Base-by-base conservation (phyloP, 2,888 invertebrate genomes). In the Pheosia tremula region DNA sequence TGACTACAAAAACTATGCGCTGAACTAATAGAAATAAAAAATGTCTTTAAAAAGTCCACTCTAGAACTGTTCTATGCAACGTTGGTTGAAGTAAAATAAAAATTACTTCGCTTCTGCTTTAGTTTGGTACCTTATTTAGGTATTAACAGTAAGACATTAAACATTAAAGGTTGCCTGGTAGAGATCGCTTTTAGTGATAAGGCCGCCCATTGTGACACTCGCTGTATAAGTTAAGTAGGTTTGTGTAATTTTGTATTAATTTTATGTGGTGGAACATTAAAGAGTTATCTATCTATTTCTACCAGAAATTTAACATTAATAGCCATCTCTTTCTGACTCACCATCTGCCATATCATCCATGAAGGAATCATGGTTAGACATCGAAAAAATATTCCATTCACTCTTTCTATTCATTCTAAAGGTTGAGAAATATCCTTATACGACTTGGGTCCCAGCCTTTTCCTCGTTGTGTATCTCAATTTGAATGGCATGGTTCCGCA, bases 1-100 rank as follows among this genome's bases (percentile, higher is more conserved):
- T 83, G 84, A 80, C 82, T 83, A 81, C 82, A 80, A 82, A 83
- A 82, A 84, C 82, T 82, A 75, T 71, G 68, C 64, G 66, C 41
- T 66, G 81, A 83, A 81, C 80, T 81, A 78, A 68, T 69, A 70
- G 81, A 83, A 81, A 79, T 81, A 78, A 68, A 70, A 70, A 73
- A 74, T 72, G 71, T 63, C 63, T 65, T 61, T 62, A 67, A 66
- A 60, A 71, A 79, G 59, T 74, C 71, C 36, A 52, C 5, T 77
- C 72, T 75, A 75, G 71, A 79, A 81, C 79, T 79, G 8, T 49
- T 4, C 49, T 49, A 49, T 13, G 49, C 5, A 13, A 49, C 49
- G 13, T 49, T 13, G 3, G 13, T 13, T 2, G 5, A 4, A 13
- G 13, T 13, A 49, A 49, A 49, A 49, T 13, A 45, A 4, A 9